Evolutionary conservation across 2,797 vertebrate species (phyloP).

Genomic region (Margarornis squamiger): DNA sequence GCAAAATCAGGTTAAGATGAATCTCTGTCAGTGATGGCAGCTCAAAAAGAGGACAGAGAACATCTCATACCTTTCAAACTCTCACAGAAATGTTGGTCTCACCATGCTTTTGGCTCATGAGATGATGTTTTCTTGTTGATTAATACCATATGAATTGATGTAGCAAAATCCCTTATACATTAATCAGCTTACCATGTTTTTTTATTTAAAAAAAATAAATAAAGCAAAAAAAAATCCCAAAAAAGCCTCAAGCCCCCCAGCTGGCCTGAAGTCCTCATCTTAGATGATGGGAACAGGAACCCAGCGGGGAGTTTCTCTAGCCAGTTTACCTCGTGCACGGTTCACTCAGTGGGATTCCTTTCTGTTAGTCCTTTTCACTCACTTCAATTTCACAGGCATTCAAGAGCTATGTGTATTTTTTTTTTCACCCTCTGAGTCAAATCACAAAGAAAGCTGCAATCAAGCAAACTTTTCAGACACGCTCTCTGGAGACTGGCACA

Average conservation of each 20-base stretch:
- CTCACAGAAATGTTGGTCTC: not conserved
- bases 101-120: not conserved
- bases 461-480: constrained; percentile 52
- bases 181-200: not conserved
- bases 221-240: rapidly evolving
- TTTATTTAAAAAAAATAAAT: not conserved
- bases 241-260: not conserved
- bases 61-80: not conserved
- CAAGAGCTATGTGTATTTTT: not conserved
- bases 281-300: not conserved
- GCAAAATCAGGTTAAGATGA: not conserved
- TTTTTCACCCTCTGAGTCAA: constrained; percentile 16
- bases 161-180: not conserved
- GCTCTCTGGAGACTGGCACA: not conserved
- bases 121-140: not conserved
- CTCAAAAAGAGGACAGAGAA: not conserved
- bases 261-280: constrained; percentile 10
- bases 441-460: constrained; percentile 32
- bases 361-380: constrained; percentile 56
- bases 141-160: not conserved
- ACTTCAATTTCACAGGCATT: constrained; percentile 50
- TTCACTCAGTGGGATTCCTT: constrained; percentile 31
- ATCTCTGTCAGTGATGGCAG: not conserved
- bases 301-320: constrained; percentile 39
- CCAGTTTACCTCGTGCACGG: not conserved